A percentile compares a stretch with the other conserved stretches of the same genome.
phyloP scores from a whole-genome alignment of 1,140 invertebrate genomes.

The Archegozetes longisetosus region DNA sequence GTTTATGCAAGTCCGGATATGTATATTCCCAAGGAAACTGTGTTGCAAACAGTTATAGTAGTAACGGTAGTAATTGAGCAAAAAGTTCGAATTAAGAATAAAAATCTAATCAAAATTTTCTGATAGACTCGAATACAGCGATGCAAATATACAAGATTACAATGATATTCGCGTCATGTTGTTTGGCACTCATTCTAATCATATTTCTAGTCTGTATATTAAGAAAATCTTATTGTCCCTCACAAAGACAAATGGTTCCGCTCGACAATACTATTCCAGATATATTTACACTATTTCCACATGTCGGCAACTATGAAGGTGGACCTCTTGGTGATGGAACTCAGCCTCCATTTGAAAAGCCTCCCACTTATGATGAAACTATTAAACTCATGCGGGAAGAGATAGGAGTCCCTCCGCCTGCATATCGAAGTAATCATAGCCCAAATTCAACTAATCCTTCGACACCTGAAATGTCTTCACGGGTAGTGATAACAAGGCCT shows the following conservation, averaged over 20 bases:
- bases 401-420: background rate
- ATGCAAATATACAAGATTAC: slow-evolving; percentile 17
- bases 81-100: too few relatives aligned
- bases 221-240: slow-evolving; percentile 4
- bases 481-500: background rate
- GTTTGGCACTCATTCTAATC: slow-evolving; percentile 6
- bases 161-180: slow-evolving; percentile 10
- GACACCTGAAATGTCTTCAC: background rate
- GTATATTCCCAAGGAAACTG: too few relatives aligned
- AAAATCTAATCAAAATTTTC: too few relatives aligned
- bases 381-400: background rate
- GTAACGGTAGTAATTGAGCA: too few relatives aligned
- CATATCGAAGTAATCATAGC: background rate
- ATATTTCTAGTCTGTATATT: slow-evolving; percentile 7
- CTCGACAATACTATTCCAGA: background rate
- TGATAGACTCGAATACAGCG: background rate
- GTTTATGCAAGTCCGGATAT: too few relatives aligned
- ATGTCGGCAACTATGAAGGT: background rate
- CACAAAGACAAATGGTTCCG: background rate
- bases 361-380: slow-evolving; percentile 7
- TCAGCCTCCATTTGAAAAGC: slow-evolving; percentile 1
- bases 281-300: slow-evolving; percentile 2
- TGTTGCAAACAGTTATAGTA: too few relatives aligned
- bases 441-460: background rate
- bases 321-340: background rate